phyloP scores from a whole-genome alignment of 30 jellyfish, hydroid and myxozoan genomes.

The Chironex yamaguchii region DNA sequence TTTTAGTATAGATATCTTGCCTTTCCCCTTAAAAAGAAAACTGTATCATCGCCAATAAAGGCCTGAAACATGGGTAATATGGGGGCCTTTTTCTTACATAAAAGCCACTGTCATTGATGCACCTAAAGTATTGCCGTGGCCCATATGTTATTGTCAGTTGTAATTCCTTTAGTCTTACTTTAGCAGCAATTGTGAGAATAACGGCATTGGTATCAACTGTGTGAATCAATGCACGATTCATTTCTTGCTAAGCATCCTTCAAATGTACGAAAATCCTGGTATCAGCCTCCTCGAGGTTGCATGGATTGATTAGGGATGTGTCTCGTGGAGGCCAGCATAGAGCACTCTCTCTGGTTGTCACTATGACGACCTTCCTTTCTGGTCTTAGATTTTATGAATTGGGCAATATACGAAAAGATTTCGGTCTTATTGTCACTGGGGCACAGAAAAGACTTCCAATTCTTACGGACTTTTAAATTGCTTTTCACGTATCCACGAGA shows the following conservation, averaged over 20 bases:
- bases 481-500: no score
- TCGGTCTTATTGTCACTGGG: no score
- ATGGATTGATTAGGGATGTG: slow-evolving; percentile 49
- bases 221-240: slow-evolving; percentile 30
- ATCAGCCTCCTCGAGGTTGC: slow-evolving; percentile 72
- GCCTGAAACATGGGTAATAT: background rate
- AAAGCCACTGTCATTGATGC: slow-evolving; percentile 18
- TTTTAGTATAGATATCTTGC: slow-evolving; percentile 21
- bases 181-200: slow-evolving; percentile 28
- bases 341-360: no score
- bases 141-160: background rate
- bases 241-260: slow-evolving; percentile 11
- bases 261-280: slow-evolving; percentile 37
- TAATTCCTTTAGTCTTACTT: slow-evolving; percentile 11
- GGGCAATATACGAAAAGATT: no score
- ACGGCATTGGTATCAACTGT: slow-evolving; percentile 65
- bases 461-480: no score
- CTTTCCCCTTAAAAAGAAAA: slow-evolving; percentile 10
- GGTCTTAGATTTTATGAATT: no score
- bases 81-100: slow-evolving; percentile 28
- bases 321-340: no score
- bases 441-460: no score
- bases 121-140: slow-evolving; percentile 5
- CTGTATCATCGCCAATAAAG: slow-evolving; percentile 13
- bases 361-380: no score